Base-by-base conservation (phyloP, 2,113 vertebrate species). In the Microtus richardsoni region DNA sequence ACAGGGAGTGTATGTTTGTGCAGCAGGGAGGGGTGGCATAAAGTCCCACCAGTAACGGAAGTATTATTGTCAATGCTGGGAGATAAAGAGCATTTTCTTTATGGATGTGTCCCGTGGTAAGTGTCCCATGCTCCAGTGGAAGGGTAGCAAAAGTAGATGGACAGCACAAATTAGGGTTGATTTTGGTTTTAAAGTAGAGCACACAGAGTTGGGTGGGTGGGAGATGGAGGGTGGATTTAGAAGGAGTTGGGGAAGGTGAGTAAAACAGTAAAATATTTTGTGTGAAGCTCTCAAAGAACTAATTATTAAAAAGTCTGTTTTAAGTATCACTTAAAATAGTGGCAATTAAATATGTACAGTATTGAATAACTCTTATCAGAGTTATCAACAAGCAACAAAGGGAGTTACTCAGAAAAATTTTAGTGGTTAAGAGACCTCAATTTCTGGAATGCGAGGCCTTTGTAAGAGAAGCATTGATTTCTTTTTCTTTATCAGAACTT, bases 391-490 rank as follows among this genome's bases (percentile, higher is more conserved):
- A 78, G 64, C 16, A 6, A 79, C 13, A 83, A 58, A 71, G 60
- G 24, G n/a, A 74, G n/a, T 47, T 47, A 71, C 14, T 60, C 87
- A 93, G 91, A 89, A 93, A 94, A 94, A 70, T 2, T 14, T 85
- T 49, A 39, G 4, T 17, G 10, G 39, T 70, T 71, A 84, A 92
- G 47, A 89, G 16, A 44, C 28, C 60, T 88, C 75, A 2, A 10
- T 39, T 73, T 82, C 92, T 62, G 39, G 36, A 21, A n/a, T 21
- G 6, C 0, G 1, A 24, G 52, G 5, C 52, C 36, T 82, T 39
- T 73, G 10, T 12, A 73, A 39, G 16, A 33, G 52, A 88, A 70
- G 22, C 39, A 62, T 26, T 73, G 12, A 41, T 89, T 60, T 73
- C 75, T 17, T 54, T 88, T 19, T 24, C 64, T 30, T 60, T 64